A percentile compares a stretch with the other conserved stretches of the same genome.
Conservation (phyloP, 2,797 vertebrate genomes). For the Fratercula arctica region DNA sequence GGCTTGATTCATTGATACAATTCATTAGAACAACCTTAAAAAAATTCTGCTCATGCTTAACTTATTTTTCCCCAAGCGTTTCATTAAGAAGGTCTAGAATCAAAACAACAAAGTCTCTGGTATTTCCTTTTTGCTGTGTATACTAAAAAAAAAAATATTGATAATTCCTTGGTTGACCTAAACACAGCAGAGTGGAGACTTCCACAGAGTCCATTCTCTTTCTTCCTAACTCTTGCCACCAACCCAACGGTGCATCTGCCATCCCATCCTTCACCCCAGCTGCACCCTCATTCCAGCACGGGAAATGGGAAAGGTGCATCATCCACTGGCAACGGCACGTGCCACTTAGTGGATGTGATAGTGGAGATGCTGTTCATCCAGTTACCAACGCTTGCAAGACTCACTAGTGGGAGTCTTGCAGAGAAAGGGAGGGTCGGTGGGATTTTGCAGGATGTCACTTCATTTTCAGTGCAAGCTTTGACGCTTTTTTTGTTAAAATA, state of each 20-base stretch:
- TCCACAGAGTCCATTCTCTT: neutral
- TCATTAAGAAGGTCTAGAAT: neutral
- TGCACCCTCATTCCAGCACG: neutral
- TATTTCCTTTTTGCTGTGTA: neutral
- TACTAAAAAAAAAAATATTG: neutral
- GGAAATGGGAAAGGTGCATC: neutral
- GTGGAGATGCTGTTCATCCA: neutral
- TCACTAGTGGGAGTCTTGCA: neutral
- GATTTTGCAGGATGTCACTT: neutral
- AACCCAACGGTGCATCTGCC: neutral
- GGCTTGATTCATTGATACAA: neutral
- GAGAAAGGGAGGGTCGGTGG: neutral
- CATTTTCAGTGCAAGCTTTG: neutral
- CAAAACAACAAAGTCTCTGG: neutral
- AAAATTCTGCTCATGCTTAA: neutral
- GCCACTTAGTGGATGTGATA: neutral
- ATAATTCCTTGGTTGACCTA: neutral
- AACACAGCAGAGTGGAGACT: neutral
- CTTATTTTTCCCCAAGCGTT: neutral
- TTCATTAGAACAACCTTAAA: conserved; percentile 16
- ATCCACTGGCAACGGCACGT: neutral
- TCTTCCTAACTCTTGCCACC: neutral
- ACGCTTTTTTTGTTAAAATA: neutral
- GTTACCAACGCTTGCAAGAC: neutral
- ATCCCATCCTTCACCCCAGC: neutral